Evolutionary conservation across 2,113 vertebrate species (phyloP).

Genomic region (Sceloporus undulatus): DNA sequence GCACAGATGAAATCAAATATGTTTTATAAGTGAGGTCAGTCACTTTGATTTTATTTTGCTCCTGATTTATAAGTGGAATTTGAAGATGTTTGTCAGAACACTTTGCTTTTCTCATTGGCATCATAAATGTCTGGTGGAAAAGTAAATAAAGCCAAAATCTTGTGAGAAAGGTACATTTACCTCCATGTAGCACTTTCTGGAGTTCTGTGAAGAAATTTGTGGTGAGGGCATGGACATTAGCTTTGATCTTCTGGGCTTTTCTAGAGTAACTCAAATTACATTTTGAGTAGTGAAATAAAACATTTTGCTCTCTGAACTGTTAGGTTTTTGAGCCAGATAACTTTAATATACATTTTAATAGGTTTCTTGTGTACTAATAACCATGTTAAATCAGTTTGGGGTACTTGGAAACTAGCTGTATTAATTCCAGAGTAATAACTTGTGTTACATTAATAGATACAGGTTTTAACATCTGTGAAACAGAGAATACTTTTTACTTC

Average conservation of each 20-base stretch:
- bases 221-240: neutral
- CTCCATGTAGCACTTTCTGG: neutral
- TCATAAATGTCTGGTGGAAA: conserved; percentile 18
- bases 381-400: conserved; percentile 18
- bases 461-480: neutral
- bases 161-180: conserved; percentile 1
- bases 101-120: conserved; percentile 21
- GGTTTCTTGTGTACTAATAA: conserved; percentile 6
- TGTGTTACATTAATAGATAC: neutral
- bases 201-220: conserved; percentile 1
- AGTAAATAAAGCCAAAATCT: conserved; percentile 21
- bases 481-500: neutral
- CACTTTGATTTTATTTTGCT: neutral
- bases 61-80: conserved; percentile 3
- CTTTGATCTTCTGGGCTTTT: conserved; percentile 14
- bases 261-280: conserved; percentile 13
- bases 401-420: neutral
- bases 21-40: conserved; percentile 1
- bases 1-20: conserved; percentile 22
- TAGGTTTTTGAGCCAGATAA: conserved; percentile 15
- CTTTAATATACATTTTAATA: conserved; percentile 24
- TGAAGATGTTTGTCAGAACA: conserved; percentile 16
- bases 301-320: conserved; percentile 11
- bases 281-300: conserved; percentile 9
- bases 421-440: conserved; percentile 20